Evolutionary conservation across 2,113 vertebrate species (phyloP).

Genomic region (Lophochroa leadbeateri): DNA sequence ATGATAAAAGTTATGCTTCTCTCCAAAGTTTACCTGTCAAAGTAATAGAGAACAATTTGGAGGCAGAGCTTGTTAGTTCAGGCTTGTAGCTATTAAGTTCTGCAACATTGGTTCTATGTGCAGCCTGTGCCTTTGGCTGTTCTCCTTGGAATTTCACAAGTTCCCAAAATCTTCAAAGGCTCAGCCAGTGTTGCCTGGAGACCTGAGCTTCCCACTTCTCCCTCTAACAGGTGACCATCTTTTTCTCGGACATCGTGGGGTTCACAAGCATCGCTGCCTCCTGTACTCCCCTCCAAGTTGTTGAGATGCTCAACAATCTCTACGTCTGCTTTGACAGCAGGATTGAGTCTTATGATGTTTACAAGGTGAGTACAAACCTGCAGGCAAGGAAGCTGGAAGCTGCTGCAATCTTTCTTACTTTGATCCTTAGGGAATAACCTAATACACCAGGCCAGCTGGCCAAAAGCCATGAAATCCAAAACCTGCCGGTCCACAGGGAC

Average conservation of each 20-base stretch:
- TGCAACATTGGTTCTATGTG: fast-evolving
- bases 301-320: constrained; percentile 89
- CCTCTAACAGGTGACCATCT: constrained; percentile 83
- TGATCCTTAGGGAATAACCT: not conserved
- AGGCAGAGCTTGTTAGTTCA: not conserved
- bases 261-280: constrained; percentile 89
- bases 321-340: constrained; percentile 89
- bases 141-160: not conserved
- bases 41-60: not conserved
- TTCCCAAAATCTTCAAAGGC: not conserved
- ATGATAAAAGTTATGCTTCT: not conserved
- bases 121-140: not conserved
- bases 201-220: not conserved
- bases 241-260: constrained; percentile 90
- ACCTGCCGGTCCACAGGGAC: fast-evolving
- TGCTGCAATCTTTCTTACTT: not conserved
- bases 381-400: not conserved
- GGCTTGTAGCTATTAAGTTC: not conserved
- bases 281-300: constrained; percentile 87
- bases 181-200: not conserved
- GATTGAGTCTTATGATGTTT: constrained; percentile 88
- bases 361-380: constrained; percentile 77
- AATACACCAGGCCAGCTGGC: not conserved
- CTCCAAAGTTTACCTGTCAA: not conserved
- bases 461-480: not conserved